Conservation (phyloP, 2,113 vertebrate genomes). For the Falco punctatus region DNA sequence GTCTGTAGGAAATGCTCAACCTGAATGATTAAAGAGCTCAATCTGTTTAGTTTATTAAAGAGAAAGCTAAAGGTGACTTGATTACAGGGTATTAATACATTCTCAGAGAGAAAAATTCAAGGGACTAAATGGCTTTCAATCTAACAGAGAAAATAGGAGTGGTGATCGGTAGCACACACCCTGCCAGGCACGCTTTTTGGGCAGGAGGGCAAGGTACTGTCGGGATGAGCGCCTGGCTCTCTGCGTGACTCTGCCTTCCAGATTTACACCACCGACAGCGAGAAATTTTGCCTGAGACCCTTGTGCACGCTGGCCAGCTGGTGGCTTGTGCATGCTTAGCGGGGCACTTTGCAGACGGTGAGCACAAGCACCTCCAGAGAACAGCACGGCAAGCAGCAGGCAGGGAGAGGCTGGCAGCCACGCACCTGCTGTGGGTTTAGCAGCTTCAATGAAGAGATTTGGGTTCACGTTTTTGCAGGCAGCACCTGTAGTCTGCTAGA, state of each 20-base stretch:
- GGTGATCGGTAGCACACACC: rapidly evolving
- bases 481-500: neutral
- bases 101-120: neutral
- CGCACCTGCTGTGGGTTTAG: rapidly evolving
- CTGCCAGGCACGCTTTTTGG: too few relatives aligned
- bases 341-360: rapidly evolving
- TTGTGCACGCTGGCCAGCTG: rapidly evolving
- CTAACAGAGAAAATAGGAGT: neutral
- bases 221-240: neutral
- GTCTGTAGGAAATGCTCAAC: neutral
- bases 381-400: rapidly evolving
- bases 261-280: rapidly evolving
- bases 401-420: rapidly evolving
- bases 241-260: neutral
- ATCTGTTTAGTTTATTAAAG: neutral
- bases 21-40: neutral
- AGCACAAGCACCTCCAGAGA: neutral
- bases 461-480: neutral
- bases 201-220: neutral
- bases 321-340: rapidly evolving
- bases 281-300: neutral
- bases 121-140: neutral
- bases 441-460: neutral
- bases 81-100: neutral
- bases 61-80: neutral